These are phyloP conservation scores for Battus philenor DNA, from an alignment of 1,140 invertebrate genomes.

Conservation along the genomic window DNA sequence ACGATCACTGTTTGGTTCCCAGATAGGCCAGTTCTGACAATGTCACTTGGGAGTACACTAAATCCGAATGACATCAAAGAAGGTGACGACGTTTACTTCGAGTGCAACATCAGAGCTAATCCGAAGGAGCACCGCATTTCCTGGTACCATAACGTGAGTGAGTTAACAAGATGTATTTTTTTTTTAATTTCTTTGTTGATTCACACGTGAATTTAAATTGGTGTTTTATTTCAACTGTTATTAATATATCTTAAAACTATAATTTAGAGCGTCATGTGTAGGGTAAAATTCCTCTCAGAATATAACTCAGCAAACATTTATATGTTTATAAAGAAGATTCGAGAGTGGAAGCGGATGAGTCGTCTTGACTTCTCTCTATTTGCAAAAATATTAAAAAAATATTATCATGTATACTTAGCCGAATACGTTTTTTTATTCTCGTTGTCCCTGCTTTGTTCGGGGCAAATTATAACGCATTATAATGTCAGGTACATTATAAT, in stretches of 20 bases:
- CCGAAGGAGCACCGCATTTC: conserved; percentile 88
- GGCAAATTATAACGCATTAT: too few relatives aligned
- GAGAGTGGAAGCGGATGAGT: too few relatives aligned
- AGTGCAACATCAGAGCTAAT: conserved; percentile 91
- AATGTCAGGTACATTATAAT: too few relatives aligned
- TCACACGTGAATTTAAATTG: too few relatives aligned
- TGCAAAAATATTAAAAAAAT: too few relatives aligned
- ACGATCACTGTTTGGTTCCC: too few relatives aligned
- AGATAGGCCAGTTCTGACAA: conserved; percentile 90
- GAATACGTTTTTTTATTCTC: too few relatives aligned
- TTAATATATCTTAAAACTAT: not conserved
- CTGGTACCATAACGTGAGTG: conserved; percentile 82
- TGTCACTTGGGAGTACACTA: conserved; percentile 89
- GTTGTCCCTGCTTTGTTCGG: too few relatives aligned
- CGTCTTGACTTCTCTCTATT: too few relatives aligned
- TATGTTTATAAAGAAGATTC: not conserved
- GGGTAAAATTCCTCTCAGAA: not conserved
- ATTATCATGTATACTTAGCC: too few relatives aligned
- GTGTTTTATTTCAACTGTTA: too few relatives aligned
- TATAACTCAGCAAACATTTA: not conserved
- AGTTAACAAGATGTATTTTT: conserved; percentile 7
- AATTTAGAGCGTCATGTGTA: not conserved
- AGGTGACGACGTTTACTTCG: conserved; percentile 94
- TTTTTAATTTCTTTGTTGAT: too few relatives aligned
- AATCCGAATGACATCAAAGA: conserved; percentile 93